Conservation (phyloP, 2,113 vertebrate genomes). For the Phalacrocorax carbo region DNA sequence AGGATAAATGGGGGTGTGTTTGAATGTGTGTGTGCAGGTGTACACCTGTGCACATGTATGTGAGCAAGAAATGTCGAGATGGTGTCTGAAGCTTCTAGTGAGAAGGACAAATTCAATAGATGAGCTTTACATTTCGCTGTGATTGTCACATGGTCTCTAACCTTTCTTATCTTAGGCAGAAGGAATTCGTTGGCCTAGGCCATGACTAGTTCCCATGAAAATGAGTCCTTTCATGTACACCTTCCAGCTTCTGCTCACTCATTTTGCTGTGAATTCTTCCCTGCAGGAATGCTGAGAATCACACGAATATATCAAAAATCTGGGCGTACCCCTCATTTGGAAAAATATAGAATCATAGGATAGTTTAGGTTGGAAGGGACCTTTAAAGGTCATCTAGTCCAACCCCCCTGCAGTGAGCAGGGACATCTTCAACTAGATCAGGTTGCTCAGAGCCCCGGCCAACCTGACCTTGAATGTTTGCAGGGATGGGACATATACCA, state of each 20-base stretch:
- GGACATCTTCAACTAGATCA: background rate
- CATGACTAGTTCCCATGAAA: background rate
- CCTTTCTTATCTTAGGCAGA: background rate
- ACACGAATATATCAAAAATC: background rate
- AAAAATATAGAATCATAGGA: background rate
- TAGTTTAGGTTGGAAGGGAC: background rate
- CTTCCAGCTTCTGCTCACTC: background rate
- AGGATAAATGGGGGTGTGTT: background rate
- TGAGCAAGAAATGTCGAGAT: background rate
- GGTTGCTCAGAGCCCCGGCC: background rate
- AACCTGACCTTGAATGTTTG: background rate
- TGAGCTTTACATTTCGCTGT: background rate
- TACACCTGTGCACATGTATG: rapidly evolving
- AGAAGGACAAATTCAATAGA: background rate
- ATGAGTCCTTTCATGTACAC: background rate
- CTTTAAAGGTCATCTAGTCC: background rate
- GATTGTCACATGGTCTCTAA: background rate
- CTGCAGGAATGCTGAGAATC: background rate
- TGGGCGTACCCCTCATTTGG: background rate
- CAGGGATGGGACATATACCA: background rate
- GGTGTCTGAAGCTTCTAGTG: background rate
- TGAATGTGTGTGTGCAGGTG: background rate
- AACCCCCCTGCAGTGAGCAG: background rate
- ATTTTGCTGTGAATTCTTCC: background rate
- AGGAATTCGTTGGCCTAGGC: background rate